Evolutionary conservation across 2,797 vertebrate genomes (phyloP).

Genomic region (Lacerta bilineata): DNA sequence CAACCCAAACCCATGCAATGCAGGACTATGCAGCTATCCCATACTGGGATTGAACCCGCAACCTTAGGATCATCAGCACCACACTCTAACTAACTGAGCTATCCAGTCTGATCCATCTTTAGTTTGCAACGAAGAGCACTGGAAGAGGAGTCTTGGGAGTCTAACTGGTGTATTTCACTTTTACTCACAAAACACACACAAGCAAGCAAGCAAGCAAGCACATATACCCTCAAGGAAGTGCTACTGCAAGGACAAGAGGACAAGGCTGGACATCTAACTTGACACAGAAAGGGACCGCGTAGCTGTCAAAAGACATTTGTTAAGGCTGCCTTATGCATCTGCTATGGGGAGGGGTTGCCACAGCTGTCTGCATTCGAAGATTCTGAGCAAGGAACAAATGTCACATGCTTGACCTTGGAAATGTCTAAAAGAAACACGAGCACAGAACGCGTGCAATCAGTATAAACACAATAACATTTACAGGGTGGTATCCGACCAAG

Average conservation of each 20-base stretch:
- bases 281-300: neutral
- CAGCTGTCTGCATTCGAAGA: neutral
- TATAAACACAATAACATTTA: neutral
- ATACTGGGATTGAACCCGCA: too few relatives aligned
- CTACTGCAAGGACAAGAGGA: constrained; percentile 2
- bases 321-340: neutral
- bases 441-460: neutral
- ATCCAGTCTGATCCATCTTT: neutral
- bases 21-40: neutral
- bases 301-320: neutral
- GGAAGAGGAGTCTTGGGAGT: neutral
- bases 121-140: neutral
- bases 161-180: neutral
- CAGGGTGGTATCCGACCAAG: too few relatives aligned
- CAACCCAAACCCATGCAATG: neutral
- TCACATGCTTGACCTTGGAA: neutral
- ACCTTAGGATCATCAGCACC: too few relatives aligned
- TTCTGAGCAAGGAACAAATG: neutral
- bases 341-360: neutral
- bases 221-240: neutral
- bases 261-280: neutral
- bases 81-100: too few relatives aligned
- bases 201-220: neutral
- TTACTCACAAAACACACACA: too few relatives aligned
- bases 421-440: neutral